Evolutionary conservation across 1,140 invertebrate species (phyloP), one percentile per base, ranked within the genome.

Genomic region (Eufriesea mexicana): DNA sequence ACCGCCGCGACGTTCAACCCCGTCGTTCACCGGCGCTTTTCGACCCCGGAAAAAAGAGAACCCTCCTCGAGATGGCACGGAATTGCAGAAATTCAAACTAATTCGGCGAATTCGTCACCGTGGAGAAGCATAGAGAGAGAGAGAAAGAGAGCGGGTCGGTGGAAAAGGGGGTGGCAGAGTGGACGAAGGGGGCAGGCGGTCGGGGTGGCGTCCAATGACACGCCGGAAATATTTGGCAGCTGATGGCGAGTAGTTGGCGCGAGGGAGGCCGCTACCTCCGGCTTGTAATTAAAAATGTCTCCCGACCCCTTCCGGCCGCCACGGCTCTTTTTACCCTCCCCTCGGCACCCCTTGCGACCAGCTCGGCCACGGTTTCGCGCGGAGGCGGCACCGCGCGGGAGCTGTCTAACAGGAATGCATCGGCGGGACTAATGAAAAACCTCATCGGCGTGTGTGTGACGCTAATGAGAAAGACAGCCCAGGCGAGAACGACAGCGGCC

Each of bases 271-370:
- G 76, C 78, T 89, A 89, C 87, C 88, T 91, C 89, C 89, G 87
- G 88, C 86, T 88, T 89, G 89, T 91, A 92, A 92, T 93, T 93
- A 93, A 92, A 93, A 93, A 91, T 93, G 91, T 91, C 91, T 91
- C 88, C 81, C 91, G 89, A 91, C 87, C 89, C 88, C 85, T 89
- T 88, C 75, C 71, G 78, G 64, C 79, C 64, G 64, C n/a, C 57
- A 59, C n/a, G 51, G 79, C 66, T 57, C 70, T 67, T 66, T 85
- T 55, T 57, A 83, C 64, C 49, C 81, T 23, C 66, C 70, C 49
- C 23, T 81, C 5, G 23, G 35, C 35, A 42, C 35, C 62, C 62
- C 25, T 16, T 18, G 23, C 9, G n/a, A 28, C 74, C 74, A 61
- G 51, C 75, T 57, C 76, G 57, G 23, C 28, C 75, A 70, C 70